Evolutionary conservation across 2,113 vertebrate species (phyloP).

Genomic region (Siniperca knerii): DNA sequence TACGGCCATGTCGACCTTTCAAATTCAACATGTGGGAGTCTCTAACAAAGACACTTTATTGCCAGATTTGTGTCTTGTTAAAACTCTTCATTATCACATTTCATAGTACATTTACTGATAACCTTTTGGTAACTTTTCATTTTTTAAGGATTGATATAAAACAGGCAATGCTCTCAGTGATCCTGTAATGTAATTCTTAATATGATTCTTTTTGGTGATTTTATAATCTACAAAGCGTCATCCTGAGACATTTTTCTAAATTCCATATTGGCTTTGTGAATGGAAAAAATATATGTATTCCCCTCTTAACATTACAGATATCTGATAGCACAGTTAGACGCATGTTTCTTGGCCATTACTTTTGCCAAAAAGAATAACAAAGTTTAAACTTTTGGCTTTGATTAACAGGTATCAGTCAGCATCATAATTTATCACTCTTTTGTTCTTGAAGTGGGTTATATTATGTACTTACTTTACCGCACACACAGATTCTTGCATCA

Average conservation of each 20-base stretch:
- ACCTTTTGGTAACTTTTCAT: neutral
- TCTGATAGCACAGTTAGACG: neutral
- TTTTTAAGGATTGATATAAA: neutral
- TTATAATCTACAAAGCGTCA: neutral
- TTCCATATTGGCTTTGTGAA: neutral
- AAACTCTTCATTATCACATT: constrained; percentile 3
- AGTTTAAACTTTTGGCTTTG: neutral
- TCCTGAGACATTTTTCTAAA: neutral
- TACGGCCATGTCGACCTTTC: neutral
- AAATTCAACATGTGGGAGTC: constrained; percentile 7
- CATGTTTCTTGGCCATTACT: neutral
- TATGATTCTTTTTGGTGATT: neutral
- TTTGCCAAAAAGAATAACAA: neutral
- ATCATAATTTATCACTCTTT: neutral
- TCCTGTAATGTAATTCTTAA: neutral
- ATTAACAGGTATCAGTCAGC: neutral
- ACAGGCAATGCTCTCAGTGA: neutral
- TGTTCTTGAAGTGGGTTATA: neutral
- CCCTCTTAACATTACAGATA: neutral
- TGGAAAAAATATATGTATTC: neutral
- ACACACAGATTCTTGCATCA: neutral
- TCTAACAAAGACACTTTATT: neutral
- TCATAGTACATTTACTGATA: neutral
- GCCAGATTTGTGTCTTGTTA: neutral
- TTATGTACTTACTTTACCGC: neutral